Base-by-base conservation (phyloP, 1,140 invertebrate species). In the Pseudomyrmex gracilis region DNA sequence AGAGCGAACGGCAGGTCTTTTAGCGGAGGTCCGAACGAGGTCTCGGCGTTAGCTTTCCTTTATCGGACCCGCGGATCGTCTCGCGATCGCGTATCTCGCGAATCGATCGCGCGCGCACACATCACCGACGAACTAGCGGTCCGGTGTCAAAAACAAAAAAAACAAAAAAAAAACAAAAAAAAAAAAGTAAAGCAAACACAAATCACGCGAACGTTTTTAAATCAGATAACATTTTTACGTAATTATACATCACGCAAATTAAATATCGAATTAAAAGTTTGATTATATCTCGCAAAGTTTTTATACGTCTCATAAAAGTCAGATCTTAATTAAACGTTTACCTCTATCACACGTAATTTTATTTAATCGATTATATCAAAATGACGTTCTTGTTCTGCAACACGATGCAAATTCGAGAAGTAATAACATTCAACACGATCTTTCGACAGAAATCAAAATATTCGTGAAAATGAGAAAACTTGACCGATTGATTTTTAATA, bases 41-140 rank as follows among this genome's bases (percentile, higher is more conserved):
- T 53, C 78, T 53, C 78, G 78, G 82, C 85, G 57, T 83, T 84
- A 84, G 76, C 74, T 74, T 87, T 84, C 83, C 86, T 80, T 66
- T 87, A 87, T 87, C 86, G 63, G 80, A 60, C 45, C 57, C 49
- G 68, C 53, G 80, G 84, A 83, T 80, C 74, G 82, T 85, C 77
- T 87, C 82, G 86, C 85, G 86, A 84, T 87, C 78, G 43, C 64
- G 24, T 61, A 68, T 55, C 68, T 57, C 73, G 22, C 53, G 24
- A 78, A 73, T 86, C 80, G 66, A 87, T 87, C 84, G 82, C 71
- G 85, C 84, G 24, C 84, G 82, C 71, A 71, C 84, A 17, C 57
- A 9, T 34, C 51, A 55, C 17, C 34, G 43, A 66, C 20, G n/a
- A 78, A 55, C 12, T 17, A 51, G 63, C 22, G 34, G 12, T 51